phyloP scores from a whole-genome alignment of 2,888 invertebrate genomes.

The Molorchus minor region DNA sequence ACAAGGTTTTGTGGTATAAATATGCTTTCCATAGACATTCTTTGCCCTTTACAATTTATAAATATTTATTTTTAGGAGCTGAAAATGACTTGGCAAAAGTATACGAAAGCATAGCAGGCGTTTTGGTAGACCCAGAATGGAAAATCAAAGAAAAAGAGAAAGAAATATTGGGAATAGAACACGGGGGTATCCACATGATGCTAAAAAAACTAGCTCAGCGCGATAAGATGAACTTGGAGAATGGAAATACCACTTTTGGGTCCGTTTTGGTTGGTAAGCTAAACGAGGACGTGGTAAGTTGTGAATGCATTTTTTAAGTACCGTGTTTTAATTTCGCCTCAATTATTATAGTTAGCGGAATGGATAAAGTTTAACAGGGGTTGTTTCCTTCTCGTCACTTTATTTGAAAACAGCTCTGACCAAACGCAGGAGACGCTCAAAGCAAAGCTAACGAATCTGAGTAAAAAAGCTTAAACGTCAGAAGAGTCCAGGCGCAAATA shows the following conservation, averaged over 20 bases:
- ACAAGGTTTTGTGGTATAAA: constrained; percentile 8
- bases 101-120: constrained; percentile 62
- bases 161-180: constrained; percentile 71
- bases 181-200: constrained; percentile 78
- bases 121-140: constrained; percentile 66
- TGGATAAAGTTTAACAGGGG: constrained; percentile 81
- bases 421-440: constrained; percentile 63
- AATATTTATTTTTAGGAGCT: constrained; percentile 39
- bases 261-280: constrained; percentile 66
- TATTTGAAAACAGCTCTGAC: constrained; percentile 71
- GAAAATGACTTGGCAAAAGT: constrained; percentile 54
- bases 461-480: constrained; percentile 65
- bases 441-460: constrained; percentile 64
- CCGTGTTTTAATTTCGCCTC: constrained; percentile 13
- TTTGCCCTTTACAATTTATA: too few relatives aligned
- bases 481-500: constrained; percentile 69
- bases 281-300: constrained; percentile 66
- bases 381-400: constrained; percentile 76
- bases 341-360: constrained; percentile 66
- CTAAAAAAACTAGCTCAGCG: constrained; percentile 77
- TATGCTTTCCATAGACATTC: too few relatives aligned
- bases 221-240: constrained; percentile 66
- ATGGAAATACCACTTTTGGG: constrained; percentile 67
- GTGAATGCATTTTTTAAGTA: constrained; percentile 1
- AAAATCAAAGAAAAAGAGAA: constrained; percentile 64